These are phyloP conservation scores for Synanthedon formicaeformis DNA, from an alignment of 2,888 invertebrate genomes.

Conservation along the genomic window DNA sequence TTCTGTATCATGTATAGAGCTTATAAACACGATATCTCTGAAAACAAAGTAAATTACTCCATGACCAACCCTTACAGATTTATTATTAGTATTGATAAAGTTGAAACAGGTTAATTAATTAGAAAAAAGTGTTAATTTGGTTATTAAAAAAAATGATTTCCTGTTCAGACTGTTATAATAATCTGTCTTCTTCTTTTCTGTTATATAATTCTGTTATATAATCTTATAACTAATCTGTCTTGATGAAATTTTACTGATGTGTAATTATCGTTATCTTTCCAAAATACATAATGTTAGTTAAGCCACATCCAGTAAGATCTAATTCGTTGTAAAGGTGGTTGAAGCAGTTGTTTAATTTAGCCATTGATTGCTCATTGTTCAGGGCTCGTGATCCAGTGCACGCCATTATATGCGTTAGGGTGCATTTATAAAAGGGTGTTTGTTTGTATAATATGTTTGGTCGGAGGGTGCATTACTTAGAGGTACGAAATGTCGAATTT, in stretches of 20 bases:
- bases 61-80: too few species aligned
- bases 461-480: slow-evolving; percentile 43
- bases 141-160: too few species aligned
- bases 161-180: too few species aligned
- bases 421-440: slow-evolving; percentile 40
- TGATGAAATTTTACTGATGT: background rate
- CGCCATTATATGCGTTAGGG: slow-evolving; percentile 26
- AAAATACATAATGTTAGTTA: background rate
- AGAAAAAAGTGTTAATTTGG: too few species aligned
- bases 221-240: too few species aligned
- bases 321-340: slow-evolving; percentile 12
- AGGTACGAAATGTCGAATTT: slow-evolving; percentile 27
- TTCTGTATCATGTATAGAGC: too few species aligned
- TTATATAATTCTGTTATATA: too few species aligned
- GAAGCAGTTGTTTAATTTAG: slow-evolving; percentile 61
- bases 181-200: too few species aligned
- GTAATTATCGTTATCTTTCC: background rate
- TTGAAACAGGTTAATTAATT: too few species aligned
- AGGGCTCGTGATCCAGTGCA: slow-evolving; percentile 37
- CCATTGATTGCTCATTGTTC: slow-evolving; percentile 65
- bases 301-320: slow-evolving; percentile 12
- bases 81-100: too few species aligned
- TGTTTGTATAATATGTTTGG: slow-evolving; percentile 33
- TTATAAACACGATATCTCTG: too few species aligned
- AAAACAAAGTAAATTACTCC: too few species aligned